Base-by-base conservation (phyloP, 2,113 vertebrate species). In the Riparia riparia region DNA sequence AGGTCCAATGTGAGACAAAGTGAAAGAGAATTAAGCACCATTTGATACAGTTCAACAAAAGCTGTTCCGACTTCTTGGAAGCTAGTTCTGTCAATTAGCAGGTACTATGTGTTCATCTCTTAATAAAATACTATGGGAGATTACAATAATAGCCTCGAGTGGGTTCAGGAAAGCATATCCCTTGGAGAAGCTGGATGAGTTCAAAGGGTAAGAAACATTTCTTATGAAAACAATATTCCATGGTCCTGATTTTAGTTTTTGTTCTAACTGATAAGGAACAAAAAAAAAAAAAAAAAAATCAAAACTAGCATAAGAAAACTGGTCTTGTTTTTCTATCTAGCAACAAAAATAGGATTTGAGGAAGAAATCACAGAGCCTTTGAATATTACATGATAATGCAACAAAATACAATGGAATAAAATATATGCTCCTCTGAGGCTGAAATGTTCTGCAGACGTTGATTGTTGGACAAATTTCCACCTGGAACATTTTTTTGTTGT, bases 41-140 rank as follows among this genome's bases (percentile, higher is more conserved):
- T 86, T 90, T 88, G 41, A 90, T 63, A 60, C 5, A 54, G 16
- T 19, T 47, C 53, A 69, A 58, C 28, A 88, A 90, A 93, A 90
- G 47, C 47, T 5, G 1, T 70, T 83, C 54, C 70, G 85, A 88
- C 60, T 92, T 95, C 64, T 81, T 73, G 71, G 83, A 92, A 89
- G 60, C 37, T 51, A 73, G 34, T 89, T 83, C 72, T 92, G n/a
- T 47, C 86, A 86, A 86, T 95, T 93, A 93, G 24, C 60, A 56
- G 64, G 58, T 78, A 88, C 17, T 81, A 7, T 42, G 34, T 77
- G 54, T 58, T 81, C 68, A 70, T 86, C 12, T 92, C 47, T 58
- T 39, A 31, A 51, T 37, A 73, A 90, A 90, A 86, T 54, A 58
- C 7, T 20, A 69, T 73, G 20, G 29, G 16, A 76, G 31, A 88